Percentiles rank a stretch among this genome's conserved stretches.
Evolutionary conservation across 2,113 vertebrate species (phyloP).

Genomic region (Catharus fuscescens): DNA sequence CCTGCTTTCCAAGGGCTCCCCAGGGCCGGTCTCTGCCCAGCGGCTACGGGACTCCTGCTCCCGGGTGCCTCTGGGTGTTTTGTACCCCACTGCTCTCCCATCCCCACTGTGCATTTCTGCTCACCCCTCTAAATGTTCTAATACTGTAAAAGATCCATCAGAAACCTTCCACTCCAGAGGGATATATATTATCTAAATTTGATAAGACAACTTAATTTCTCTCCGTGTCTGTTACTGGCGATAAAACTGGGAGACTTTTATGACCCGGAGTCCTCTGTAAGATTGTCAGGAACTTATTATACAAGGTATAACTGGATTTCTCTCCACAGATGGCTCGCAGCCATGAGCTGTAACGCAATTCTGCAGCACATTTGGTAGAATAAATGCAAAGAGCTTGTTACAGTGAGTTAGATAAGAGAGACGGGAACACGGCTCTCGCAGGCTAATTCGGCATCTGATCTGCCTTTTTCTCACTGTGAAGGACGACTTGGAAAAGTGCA

Average conservation of each 20-base stretch:
- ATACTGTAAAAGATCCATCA: constrained; percentile 68
- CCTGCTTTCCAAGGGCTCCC: neutral
- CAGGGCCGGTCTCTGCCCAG: neutral
- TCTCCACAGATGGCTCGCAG: constrained; percentile 81
- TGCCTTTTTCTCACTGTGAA: constrained; percentile 57
- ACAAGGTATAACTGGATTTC: constrained; percentile 86
- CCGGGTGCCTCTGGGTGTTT: neutral
- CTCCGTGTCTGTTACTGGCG: constrained; percentile 81
- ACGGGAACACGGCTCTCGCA: constrained; percentile 59
- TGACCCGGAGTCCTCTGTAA: constrained; percentile 80
- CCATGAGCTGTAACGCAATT: constrained; percentile 79
- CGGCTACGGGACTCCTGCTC: rapidly evolving
- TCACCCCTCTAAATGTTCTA: constrained; percentile 54
- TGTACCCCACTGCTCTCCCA: neutral
- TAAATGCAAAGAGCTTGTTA: constrained; percentile 82
- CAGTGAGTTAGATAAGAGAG: constrained; percentile 78
- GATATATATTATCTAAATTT: constrained; percentile 85
- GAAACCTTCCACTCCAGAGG: constrained; percentile 74
- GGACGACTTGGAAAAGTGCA: constrained; percentile 51
- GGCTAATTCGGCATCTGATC: constrained; percentile 67
- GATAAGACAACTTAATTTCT: constrained; percentile 87
- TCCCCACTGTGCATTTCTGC: neutral
- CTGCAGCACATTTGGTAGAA: constrained; percentile 78
- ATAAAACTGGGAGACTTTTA: constrained; percentile 85
- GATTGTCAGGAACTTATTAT: constrained; percentile 86